Conservation (phyloP, 2,888 invertebrate species). For the Elmis aenea region DNA sequence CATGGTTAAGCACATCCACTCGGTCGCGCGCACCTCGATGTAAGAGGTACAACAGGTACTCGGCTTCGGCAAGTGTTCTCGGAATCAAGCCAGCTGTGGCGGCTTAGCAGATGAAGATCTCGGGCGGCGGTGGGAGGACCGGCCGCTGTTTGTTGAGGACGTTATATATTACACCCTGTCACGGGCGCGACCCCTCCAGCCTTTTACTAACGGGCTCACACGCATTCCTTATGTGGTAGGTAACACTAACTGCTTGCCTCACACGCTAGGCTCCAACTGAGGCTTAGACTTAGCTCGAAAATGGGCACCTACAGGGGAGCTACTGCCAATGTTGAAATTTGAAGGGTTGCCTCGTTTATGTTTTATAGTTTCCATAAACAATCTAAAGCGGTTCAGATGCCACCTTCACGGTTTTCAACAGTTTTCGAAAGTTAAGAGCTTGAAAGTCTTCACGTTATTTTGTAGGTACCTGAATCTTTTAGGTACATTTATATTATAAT, state of each 20-base stretch:
- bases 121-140: slow-evolving; percentile 35
- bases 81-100: slow-evolving; percentile 35
- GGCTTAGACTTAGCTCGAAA: slow-evolving; percentile 16
- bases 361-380: too few relatives aligned
- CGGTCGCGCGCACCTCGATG: background rate
- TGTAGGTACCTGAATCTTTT: too few relatives aligned
- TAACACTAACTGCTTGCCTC: slow-evolving; percentile 27
- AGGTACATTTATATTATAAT: too few relatives aligned
- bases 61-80: slow-evolving; percentile 27
- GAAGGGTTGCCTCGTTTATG: too few relatives aligned
- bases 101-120: slow-evolving; percentile 36
- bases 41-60: slow-evolving; percentile 6
- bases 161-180: slow-evolving; percentile 43
- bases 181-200: slow-evolving; percentile 37
- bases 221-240: slow-evolving; percentile 37
- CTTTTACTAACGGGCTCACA: slow-evolving; percentile 38
- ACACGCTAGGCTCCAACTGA: too few relatives aligned
- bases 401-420: too few relatives aligned
- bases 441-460: too few relatives aligned
- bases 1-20: background rate
- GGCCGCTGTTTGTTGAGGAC: slow-evolving; percentile 40
- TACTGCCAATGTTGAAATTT: too few relatives aligned
- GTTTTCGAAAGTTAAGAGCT: too few relatives aligned
- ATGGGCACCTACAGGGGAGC: slow-evolving; percentile 21
- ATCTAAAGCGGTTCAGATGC: too few relatives aligned